phyloP scores from a whole-genome alignment of 2,113 vertebrate species.

The Colius striatus region DNA sequence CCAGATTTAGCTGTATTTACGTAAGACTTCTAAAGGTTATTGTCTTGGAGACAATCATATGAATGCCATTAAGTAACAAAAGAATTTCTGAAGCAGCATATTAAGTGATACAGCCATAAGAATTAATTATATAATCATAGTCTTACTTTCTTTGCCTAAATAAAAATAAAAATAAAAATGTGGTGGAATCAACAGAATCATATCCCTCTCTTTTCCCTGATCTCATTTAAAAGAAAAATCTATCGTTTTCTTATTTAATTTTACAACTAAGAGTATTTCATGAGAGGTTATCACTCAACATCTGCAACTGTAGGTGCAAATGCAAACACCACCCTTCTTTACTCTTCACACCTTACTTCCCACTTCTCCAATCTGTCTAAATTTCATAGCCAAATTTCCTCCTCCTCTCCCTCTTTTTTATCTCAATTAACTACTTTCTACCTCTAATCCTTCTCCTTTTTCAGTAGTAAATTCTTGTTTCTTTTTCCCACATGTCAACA shows the following conservation, averaged over 20 bases:
- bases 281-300: not conserved
- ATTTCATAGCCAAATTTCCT: constrained; percentile 12
- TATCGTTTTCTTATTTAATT: not conserved
- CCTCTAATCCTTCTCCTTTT: not conserved
- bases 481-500: not conserved
- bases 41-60: not conserved
- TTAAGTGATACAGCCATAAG: not conserved
- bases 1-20: not conserved
- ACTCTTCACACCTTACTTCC: not conserved
- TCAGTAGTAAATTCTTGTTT: not conserved
- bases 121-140: not conserved
- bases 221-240: not conserved
- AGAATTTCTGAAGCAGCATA: not conserved
- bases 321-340: not conserved
- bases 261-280: not conserved
- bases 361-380: not conserved
- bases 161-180: too few relatives aligned
- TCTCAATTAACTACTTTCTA: not conserved
- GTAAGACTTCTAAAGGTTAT: not conserved
- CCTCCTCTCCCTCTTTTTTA: not conserved
- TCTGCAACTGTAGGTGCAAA: not conserved
- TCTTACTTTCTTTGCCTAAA: not conserved
- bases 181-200: not conserved
- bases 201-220: not conserved
- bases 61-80: not conserved